Evolutionary conservation across 2,797 vertebrate species (phyloP).

Genomic region (Falco rusticolus): DNA sequence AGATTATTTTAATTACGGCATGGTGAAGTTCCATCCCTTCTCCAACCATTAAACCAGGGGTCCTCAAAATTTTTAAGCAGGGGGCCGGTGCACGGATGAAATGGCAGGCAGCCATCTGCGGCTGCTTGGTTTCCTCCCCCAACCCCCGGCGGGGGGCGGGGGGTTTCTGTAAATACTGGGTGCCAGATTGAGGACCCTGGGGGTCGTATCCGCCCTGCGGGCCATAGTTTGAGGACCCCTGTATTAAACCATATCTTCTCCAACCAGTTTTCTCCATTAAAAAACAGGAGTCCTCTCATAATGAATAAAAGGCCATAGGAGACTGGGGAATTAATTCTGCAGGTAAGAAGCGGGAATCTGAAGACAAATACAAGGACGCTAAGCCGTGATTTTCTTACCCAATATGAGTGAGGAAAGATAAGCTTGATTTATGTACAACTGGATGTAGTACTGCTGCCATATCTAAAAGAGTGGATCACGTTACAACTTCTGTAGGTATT

Average conservation of each 20-base stretch:
- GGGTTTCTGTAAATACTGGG: too few relatives aligned
- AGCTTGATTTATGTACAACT: neutral
- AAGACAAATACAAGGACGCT: neutral
- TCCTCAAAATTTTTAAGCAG: too few relatives aligned
- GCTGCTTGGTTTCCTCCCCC: too few relatives aligned
- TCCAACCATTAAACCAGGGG: neutral
- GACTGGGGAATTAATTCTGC: neutral
- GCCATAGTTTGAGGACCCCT: too few relatives aligned
- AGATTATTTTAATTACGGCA: neutral
- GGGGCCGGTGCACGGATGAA: too few relatives aligned
- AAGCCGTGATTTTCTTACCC: neutral
- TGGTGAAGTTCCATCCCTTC: neutral
- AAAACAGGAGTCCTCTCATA: neutral
- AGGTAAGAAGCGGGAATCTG: neutral
- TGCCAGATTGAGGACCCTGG: too few relatives aligned
- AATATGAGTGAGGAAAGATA: neutral
- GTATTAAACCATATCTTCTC: too few relatives aligned
- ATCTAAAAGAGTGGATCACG: neutral
- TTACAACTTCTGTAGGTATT: neutral
- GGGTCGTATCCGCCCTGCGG: too few relatives aligned
- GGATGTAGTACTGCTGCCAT: neutral
- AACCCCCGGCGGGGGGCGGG: too few relatives aligned
- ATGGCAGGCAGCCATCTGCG: too few relatives aligned
- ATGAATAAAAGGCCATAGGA: neutral
- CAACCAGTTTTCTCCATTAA: neutral